Base-by-base conservation (phyloP, 1,140 invertebrate genomes). In the Monochamus saltuarius region DNA sequence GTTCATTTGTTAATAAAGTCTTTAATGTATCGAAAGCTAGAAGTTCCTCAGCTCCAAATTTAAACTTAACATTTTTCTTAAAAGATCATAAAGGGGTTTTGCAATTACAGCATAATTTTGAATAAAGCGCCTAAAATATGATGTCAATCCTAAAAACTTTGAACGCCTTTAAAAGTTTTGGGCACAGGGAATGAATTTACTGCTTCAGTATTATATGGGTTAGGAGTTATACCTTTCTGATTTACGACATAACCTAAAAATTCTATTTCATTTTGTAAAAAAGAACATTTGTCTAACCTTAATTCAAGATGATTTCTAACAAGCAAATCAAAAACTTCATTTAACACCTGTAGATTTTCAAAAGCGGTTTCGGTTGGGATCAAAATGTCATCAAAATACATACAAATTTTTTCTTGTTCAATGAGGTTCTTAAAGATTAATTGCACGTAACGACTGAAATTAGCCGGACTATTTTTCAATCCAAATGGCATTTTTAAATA, bases 61-160 rank as follows among this genome's bases (percentile, higher is more conserved):
- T 16, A 52, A 74, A 74, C 34, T 51, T 39, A 7, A 36, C 60
- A 38, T 67, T 54, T 52, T 73, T 56, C 59, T 69, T 35, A 66
- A 42, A 9, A 74, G 42, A 37, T 70, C 66, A 53, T 63, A 63
- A 6, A 73, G 39, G 0, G 69, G 68, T 56, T 73, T 66, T 1
- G 71, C 66, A 2, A 70, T 59, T 8, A 50, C 46, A 4, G 66
- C 55, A 61, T 66, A 73, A 40, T 69, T 19, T 7, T 51, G 17
- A 36, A 70, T 59, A 59, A 72, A 72, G 11, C 59, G 16, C 9
- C 70, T 29, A 47, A 69, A 71, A 47, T 64, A 71, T 14, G 38
- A 19, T 42, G 40, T 37, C 42, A 65, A 39, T n/a, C 60, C 51
- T 43, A 65, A 8, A 63, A 66, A 14, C 53, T 47, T 14, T 66